phyloP scores from a whole-genome alignment of 2,113 vertebrate genomes.

The Pampusana beccarii region DNA sequence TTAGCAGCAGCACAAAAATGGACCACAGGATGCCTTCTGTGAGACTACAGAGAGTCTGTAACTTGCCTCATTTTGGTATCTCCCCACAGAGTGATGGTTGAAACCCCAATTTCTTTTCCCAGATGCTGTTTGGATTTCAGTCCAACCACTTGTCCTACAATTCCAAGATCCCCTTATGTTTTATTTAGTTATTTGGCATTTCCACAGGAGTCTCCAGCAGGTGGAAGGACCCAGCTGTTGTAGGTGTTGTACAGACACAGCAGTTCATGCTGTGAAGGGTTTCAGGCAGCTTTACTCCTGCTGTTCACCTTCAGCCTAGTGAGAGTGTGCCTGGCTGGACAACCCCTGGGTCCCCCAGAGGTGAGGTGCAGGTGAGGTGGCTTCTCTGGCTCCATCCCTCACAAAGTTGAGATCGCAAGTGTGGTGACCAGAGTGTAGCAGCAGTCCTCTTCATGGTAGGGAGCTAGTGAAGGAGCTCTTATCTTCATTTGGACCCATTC shows the following conservation, averaged over 20 bases:
- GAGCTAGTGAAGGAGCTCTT: not conserved
- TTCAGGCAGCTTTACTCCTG: not conserved
- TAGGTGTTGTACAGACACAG: not conserved
- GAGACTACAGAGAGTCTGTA: not conserved
- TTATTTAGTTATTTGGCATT: not conserved
- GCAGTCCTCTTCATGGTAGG: not conserved
- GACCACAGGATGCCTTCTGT: not conserved
- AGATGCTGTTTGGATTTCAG: accelerated
- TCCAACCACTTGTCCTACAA: not conserved
- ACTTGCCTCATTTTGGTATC: not conserved
- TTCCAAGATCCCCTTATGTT: not conserved
- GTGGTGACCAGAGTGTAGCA: not conserved
- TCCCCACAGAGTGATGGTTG: not conserved
- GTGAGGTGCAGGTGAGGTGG: not conserved
- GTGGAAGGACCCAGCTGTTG: not conserved
- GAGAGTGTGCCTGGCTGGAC: not conserved
- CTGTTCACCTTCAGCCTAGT: not conserved
- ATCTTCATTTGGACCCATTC: not conserved
- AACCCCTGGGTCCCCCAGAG: not conserved
- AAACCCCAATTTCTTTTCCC: not conserved
- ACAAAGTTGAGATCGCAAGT: too few relatives aligned
- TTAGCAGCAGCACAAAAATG: not conserved
- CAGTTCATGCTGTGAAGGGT: not conserved
- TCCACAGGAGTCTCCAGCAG: not conserved
- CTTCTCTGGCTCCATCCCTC: not conserved